Evolutionary conservation across 64 coral and sea anemone species (phyloP).

Genomic region (Anthopleura sola): DNA sequence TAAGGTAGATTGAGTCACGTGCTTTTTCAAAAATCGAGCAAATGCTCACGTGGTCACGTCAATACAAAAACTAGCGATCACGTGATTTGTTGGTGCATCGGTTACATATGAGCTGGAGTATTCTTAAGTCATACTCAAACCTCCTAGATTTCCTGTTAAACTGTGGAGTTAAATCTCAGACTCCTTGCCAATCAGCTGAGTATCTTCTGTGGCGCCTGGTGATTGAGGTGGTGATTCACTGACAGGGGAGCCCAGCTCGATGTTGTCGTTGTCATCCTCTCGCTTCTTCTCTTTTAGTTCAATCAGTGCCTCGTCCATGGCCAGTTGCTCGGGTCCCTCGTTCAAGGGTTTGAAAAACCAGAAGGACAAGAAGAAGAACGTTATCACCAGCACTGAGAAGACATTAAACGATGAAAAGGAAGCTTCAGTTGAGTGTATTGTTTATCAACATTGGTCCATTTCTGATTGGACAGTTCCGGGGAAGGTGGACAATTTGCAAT

Average conservation of each 20-base stretch:
- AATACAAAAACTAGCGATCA: neutral
- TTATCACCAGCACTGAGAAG: constrained; percentile 31
- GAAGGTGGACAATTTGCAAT: neutral
- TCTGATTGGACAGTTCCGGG: neutral
- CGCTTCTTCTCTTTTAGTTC: neutral
- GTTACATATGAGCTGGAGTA: too few relatives aligned
- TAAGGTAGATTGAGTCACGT: too few relatives aligned
- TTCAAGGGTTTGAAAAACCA: constrained; percentile 69
- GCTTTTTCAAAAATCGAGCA: too few relatives aligned
- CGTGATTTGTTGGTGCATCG: neutral
- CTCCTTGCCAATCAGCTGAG: neutral
- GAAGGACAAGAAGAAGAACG: constrained; percentile 80
- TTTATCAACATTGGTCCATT: constrained; percentile 17
- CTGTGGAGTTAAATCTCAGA: neutral
- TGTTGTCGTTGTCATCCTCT: neutral
- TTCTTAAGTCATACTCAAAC: too few relatives aligned
- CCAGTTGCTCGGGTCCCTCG: neutral
- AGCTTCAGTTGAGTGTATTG: neutral
- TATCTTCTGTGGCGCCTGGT: neutral
- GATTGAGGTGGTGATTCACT: neutral
- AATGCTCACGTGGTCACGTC: too few relatives aligned
- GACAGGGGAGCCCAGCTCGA: constrained; percentile 11
- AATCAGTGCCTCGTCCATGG: neutral
- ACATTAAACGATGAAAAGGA: neutral
- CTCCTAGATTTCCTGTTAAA: too few relatives aligned